These are phyloP conservation scores for Ptiloglossa arizonensis DNA, from an alignment of 1,140 invertebrate species.

Conservation along the genomic window DNA sequence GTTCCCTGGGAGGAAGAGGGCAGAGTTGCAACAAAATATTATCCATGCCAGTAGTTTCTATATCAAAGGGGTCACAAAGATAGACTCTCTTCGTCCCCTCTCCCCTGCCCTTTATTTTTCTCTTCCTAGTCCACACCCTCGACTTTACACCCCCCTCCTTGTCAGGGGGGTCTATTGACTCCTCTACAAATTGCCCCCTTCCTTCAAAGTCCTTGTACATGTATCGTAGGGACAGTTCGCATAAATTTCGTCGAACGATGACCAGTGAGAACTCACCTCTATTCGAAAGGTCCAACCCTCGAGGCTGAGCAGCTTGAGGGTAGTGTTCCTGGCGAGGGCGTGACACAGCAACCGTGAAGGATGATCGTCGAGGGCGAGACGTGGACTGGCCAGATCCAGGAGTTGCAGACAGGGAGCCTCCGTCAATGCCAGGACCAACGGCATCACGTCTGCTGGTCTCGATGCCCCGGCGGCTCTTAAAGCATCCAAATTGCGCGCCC, in stretches of 20 bases:
- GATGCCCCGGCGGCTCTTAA: constrained; percentile 82
- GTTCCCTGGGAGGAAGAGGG: neutral
- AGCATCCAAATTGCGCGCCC: constrained; percentile 81
- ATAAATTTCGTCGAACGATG: no score
- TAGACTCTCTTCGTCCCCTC: no score
- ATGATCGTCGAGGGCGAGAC: constrained; percentile 82
- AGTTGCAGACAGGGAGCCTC: constrained; percentile 83
- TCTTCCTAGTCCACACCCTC: no score
- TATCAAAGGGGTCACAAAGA: no score
- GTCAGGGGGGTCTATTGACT: no score
- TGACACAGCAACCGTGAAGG: constrained; percentile 82
- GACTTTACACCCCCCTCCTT: no score
- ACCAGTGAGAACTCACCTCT: constrained; percentile 76
- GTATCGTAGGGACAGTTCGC: no score
- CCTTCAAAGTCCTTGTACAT: no score
- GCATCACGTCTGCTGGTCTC: constrained; percentile 79
- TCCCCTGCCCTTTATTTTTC: no score
- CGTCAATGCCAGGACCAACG: constrained; percentile 81
- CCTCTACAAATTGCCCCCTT: no score
- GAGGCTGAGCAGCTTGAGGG: constrained; percentile 81
- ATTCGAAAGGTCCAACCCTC: constrained; percentile 84
- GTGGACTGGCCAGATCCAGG: constrained; percentile 82
- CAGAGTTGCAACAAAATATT: no score
- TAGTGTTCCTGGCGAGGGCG: constrained; percentile 81
- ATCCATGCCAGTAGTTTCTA: no score